Evolutionary conservation across 2,797 vertebrate genomes (phyloP), one percentile per base, ranked within the genome.

Genomic region (Sciurus carolinensis): DNA sequence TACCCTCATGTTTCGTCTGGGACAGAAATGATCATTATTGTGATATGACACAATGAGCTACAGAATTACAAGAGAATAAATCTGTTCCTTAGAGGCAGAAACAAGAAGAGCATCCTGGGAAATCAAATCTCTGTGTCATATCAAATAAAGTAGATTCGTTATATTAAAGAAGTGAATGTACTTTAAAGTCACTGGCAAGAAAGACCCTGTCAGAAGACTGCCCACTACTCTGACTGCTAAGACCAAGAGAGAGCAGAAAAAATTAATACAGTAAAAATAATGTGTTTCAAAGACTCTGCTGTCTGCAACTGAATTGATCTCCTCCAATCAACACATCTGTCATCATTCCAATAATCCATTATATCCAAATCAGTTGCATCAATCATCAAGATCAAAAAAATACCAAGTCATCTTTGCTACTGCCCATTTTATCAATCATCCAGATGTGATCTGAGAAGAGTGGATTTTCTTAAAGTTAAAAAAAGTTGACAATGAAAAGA

Each of bases 401-500:
- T 52, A 90, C 57, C 81, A 75, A 81, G 15, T 67, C 22, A 42
- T 84, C 71, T 95, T 86, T 79, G 42, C 39, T 24, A 76, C 22
- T 87, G 22, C 2, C 28, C 24, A 57, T 69, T 89, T 81, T 83
- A 71, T 92, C 57, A 94, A 52, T 20, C 26, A 95, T 64, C 47
- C 13, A 87, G 36, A 88, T 11, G 5, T 64, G 10, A 14, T 50
- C 62, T 75, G 24, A 85, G 80, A 95, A 79, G 67, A 52, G 33
- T 54, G 20, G 12, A 59, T 57, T 82, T 95, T 91, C 86, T 76
- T 33, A 83, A 50, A 90, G 39, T 7, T 71, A 33, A 22, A 77
- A 80, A 69, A 20, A 92, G 90, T 94, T 90, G 85, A 86, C 52
- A 82, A 47, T 95, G 18, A 90, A 88, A 89, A 91, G 52, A 83